Percentiles rank a stretch among this genome's conserved stretches.
These are phyloP conservation scores for Fragum fragum DNA, from an alignment of 2,888 invertebrate species.

Conservation along the genomic window DNA sequence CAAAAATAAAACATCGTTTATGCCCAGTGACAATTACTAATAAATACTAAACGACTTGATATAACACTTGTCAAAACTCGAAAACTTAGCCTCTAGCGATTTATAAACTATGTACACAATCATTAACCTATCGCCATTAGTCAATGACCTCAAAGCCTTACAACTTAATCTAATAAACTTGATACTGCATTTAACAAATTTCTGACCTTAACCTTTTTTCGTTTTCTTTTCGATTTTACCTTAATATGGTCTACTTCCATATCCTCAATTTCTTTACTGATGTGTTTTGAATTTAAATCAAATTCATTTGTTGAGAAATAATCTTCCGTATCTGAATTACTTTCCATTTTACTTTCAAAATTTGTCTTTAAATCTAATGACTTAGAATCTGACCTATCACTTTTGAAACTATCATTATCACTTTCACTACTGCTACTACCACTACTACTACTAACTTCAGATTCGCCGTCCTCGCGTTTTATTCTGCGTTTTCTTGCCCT, in stretches of 20 bases:
- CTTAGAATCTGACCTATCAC: not conserved
- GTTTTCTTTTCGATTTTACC: not conserved
- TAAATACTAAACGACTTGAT: not conserved
- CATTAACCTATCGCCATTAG: not conserved
- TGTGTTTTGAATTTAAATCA: not conserved
- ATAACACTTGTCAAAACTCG: not conserved
- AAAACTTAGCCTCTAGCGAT: not conserved
- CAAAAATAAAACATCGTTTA: not conserved
- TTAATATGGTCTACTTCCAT: conserved; percentile 2
- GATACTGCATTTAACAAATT: not conserved
- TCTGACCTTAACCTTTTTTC: conserved; percentile 1
- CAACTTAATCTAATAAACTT: conserved; percentile 9
- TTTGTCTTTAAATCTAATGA: not conserved
- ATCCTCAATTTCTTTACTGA: not conserved
- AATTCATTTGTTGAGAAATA: conserved; percentile 1
- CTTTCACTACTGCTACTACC: not conserved
- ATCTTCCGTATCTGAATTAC: conserved; percentile 14
- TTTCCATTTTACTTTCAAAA: conserved; percentile 4
- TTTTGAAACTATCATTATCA: not conserved
- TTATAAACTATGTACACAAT: not conserved
- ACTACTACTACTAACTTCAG: conserved; percentile 5
- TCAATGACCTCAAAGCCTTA: not conserved
- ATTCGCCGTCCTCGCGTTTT: conserved; percentile 2
- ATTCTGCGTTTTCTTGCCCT: conserved; percentile 14
- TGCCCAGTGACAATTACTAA: not conserved